phyloP scores from a whole-genome alignment of 2,113 vertebrate species.

The Hydrochoerus hydrochaeris region DNA sequence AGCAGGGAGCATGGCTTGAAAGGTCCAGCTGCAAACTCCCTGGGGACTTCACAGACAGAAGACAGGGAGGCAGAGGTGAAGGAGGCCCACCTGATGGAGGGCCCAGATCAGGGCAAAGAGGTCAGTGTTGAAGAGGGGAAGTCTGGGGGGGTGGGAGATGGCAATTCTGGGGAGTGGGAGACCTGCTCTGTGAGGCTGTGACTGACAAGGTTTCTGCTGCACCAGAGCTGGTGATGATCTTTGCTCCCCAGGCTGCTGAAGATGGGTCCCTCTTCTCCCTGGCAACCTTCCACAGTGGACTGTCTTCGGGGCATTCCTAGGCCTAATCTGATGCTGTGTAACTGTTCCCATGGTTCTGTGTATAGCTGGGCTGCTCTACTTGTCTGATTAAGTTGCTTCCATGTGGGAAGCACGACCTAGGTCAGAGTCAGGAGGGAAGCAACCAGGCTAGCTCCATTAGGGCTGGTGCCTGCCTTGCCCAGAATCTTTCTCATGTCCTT shows the following conservation, averaged over 20 bases:
- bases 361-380: not conserved
- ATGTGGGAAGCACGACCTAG: not conserved
- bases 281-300: not conserved
- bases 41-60: not conserved
- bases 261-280: not conserved
- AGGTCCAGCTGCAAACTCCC: not conserved
- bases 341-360: not conserved
- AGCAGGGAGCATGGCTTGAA: fast-evolving
- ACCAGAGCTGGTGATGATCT: not conserved
- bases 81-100: not conserved
- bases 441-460: not conserved
- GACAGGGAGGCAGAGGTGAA: not conserved
- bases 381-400: not conserved
- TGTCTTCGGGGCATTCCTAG: not conserved
- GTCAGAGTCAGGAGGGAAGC: not conserved
- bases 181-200: not conserved
- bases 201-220: not conserved
- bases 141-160: fast-evolving
- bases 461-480: not conserved
- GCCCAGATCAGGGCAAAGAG: not conserved
- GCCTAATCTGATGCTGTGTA: not conserved
- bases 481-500: not conserved
- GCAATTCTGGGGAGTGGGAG: not conserved
- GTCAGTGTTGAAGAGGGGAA: not conserved
- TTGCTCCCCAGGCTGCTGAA: not conserved